Percentiles rank a stretch among this genome's conserved stretches.
These are phyloP conservation scores for Dexiosoma caninum DNA, from an alignment of 2,888 invertebrate species.

Conservation along the genomic window DNA sequence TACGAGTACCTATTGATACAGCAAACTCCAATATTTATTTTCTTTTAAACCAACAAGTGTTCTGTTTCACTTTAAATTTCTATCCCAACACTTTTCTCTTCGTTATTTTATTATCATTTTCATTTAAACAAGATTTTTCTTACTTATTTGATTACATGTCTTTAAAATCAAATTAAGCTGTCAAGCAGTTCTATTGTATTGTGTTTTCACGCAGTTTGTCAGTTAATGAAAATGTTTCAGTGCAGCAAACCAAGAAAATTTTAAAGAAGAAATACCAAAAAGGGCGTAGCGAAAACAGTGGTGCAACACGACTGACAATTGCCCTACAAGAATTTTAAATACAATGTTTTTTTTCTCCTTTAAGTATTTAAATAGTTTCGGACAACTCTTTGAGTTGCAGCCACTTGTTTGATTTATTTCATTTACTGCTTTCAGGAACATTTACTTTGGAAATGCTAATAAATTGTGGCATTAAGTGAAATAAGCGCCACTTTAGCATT, in stretches of 20 bases:
- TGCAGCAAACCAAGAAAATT: conserved; percentile 16
- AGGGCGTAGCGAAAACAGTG: not conserved
- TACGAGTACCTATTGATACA: too few species aligned
- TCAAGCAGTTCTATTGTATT: conserved; percentile 2
- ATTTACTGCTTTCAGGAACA: not conserved
- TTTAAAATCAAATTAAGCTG: conserved; percentile 45
- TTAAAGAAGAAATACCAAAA: not conserved
- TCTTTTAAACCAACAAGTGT: too few species aligned
- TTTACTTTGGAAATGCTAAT: not conserved
- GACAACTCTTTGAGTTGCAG: not conserved
- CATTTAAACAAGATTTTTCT: conserved; percentile 19
- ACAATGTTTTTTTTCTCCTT: not conserved
- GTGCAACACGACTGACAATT: not conserved
- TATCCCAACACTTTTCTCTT: too few species aligned
- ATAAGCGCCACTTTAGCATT: not conserved
- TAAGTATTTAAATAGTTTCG: too few species aligned
- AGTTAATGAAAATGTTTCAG: conserved; percentile 23
- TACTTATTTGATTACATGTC: not conserved
- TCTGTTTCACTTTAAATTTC: too few species aligned
- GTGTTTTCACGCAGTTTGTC: conserved; percentile 4
- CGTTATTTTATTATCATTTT: too few species aligned
- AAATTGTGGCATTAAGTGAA: not conserved
- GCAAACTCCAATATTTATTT: too few species aligned
- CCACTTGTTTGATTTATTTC: conserved; percentile 22
- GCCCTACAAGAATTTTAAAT: not conserved